Evolutionary conservation across 2,797 vertebrate species (phyloP).

Genomic region (Menidia menidia): DNA sequence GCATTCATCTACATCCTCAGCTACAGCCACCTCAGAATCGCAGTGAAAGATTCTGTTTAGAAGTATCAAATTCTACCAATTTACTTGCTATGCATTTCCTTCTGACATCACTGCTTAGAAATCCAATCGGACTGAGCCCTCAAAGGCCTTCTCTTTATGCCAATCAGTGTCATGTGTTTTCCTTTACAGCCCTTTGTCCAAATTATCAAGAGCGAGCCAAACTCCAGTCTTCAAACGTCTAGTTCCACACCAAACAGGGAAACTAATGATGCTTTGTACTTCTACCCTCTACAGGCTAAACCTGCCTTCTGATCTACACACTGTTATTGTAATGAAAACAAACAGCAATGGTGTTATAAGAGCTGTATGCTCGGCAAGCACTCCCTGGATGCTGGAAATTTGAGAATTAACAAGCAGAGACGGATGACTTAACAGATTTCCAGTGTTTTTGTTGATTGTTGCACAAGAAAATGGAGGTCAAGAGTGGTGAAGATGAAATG

Average conservation of each 20-base stretch:
- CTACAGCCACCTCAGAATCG: too few species aligned
- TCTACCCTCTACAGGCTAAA: conserved; percentile 20
- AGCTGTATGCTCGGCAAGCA: conserved; percentile 18
- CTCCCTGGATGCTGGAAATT: conserved; percentile 2
- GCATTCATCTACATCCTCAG: background rate
- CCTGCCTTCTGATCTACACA: conserved; percentile 13
- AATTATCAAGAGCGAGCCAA: conserved; percentile 7
- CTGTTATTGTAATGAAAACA: conserved; percentile 25
- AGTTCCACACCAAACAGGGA: background rate
- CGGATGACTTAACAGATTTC: conserved; percentile 12
- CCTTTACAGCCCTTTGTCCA: background rate
- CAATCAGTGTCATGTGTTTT: background rate
- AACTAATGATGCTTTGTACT: background rate
- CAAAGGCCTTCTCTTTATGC: background rate
- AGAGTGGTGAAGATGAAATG: conserved; percentile 28
- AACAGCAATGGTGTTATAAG: conserved; percentile 31
- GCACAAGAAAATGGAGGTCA: conserved; percentile 34
- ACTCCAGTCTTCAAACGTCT: background rate
- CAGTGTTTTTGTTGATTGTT: conserved; percentile 19
- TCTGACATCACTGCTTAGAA: background rate
- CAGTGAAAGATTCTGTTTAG: too few species aligned
- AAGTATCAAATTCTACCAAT: background rate
- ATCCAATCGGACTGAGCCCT: background rate
- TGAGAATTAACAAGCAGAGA: conserved; percentile 27
- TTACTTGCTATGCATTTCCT: background rate